phyloP scores from a whole-genome alignment of 1,140 invertebrate species.

The Drosophila ohnishii region DNA sequence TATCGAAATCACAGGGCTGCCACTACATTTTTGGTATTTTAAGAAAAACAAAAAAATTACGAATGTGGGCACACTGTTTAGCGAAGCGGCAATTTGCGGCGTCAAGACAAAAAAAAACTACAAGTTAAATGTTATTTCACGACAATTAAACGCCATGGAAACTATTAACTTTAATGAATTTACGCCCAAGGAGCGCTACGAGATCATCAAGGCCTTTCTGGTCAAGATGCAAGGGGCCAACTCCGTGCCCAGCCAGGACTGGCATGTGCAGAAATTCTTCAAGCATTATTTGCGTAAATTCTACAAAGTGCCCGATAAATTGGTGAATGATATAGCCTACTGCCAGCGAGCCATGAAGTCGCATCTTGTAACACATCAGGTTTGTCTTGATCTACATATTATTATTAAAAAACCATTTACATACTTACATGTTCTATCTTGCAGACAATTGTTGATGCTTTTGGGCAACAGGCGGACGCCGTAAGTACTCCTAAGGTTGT shows the following conservation, averaged over 20 bases:
- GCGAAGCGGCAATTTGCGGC: slow-evolving; percentile 56
- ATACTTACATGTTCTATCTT: background rate
- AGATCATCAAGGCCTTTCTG: slow-evolving; percentile 62
- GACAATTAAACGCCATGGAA: slow-evolving; percentile 38
- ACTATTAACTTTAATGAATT: slow-evolving; percentile 67
- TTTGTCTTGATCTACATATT: slow-evolving; percentile 8
- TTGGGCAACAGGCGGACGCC: slow-evolving; percentile 37
- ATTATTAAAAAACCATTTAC: background rate
- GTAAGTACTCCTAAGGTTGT: slow-evolving; percentile 30
- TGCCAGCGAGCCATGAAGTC: slow-evolving; percentile 69
- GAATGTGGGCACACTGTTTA: slow-evolving; percentile 4
- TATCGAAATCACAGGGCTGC: slow-evolving; percentile 23
- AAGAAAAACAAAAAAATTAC: background rate
- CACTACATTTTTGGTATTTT: slow-evolving; percentile 2
- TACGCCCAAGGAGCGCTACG: slow-evolving; percentile 51
- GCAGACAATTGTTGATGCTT: slow-evolving; percentile 60
- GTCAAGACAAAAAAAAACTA: slow-evolving; percentile 39
- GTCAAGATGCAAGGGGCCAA: slow-evolving; percentile 49
- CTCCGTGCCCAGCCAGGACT: slow-evolving; percentile 36
- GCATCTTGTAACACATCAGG: slow-evolving; percentile 69
- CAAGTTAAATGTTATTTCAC: slow-evolving; percentile 1
- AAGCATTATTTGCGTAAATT: slow-evolving; percentile 71
- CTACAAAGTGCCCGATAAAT: slow-evolving; percentile 67
- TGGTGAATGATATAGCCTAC: slow-evolving; percentile 75
- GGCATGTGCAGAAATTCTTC: slow-evolving; percentile 55